A percentile compares a stretch with the other conserved stretches of the same genome.
These are phyloP conservation scores for Drosophila seclusa DNA, from an alignment of 2,888 invertebrate genomes.

Conservation along the genomic window DNA sequence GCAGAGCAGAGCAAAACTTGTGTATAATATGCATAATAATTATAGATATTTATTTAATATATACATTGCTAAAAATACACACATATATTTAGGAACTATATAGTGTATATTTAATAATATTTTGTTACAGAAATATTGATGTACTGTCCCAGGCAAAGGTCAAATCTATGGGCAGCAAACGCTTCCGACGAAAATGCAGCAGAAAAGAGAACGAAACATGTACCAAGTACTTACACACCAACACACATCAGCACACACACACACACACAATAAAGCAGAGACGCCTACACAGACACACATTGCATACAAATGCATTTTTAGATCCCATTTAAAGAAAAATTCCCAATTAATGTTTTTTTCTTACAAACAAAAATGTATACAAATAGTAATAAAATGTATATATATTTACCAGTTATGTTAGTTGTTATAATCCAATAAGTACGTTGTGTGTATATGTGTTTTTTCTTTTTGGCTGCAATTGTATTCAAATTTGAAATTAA, in stretches of 20 bases:
- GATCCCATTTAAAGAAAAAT: conserved; percentile 41
- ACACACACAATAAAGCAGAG: conserved; percentile 14
- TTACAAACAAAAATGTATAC: neutral
- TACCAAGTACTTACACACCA: conserved; percentile 38
- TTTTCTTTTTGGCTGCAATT: conserved; percentile 49
- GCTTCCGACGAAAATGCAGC: conserved; percentile 58
- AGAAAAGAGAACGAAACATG: conserved; percentile 57
- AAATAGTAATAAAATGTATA: conserved; percentile 10
- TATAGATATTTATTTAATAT: conserved; percentile 2
- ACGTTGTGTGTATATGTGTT: conserved; percentile 40
- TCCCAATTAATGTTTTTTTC: conserved; percentile 23
- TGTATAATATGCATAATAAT: conserved; percentile 14
- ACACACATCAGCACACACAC: conserved; percentile 6
- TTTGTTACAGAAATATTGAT: conserved; percentile 34
- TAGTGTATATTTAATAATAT: conserved; percentile 2
- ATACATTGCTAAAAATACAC: conserved; percentile 4
- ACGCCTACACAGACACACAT: conserved; percentile 53
- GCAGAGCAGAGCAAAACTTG: conserved; percentile 41
- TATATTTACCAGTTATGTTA: conserved; percentile 59
- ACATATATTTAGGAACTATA: neutral
- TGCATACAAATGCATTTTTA: conserved; percentile 16
- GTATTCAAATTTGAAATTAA: conserved; percentile 39
- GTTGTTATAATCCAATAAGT: conserved; percentile 65
- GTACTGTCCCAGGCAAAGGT: conserved; percentile 53
- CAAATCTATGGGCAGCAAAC: conserved; percentile 47